Base-by-base conservation (phyloP, 2,888 invertebrate species). In the Liposcelis brunnea region DNA sequence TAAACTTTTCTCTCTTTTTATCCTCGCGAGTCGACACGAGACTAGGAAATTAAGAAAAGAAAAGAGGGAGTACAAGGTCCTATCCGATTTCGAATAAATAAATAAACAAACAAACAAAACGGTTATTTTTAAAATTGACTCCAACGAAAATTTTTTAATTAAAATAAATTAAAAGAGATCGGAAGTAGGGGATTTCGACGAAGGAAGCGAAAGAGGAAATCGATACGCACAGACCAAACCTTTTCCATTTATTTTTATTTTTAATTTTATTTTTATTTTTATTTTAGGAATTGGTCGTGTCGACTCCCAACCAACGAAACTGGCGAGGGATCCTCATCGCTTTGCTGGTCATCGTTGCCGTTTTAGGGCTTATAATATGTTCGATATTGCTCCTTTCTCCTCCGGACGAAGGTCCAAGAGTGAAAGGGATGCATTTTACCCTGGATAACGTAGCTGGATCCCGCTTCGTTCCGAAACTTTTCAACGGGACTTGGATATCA, bases 311-410 rank as follows among this genome's bases (percentile, higher is more conserved):
- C 51, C 79, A 90, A 61, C 72, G 90, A 51, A 93, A 94, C 70
- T 94, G 93, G 91, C 77, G 86, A 37, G 93, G 93, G 14, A 91
- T 94, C 56, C 79, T 84, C 55, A 93, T 91, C 53, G 90, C 91
- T 0, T 68, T 91, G 50, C 71, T 91, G 56, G 93, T 94, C 53
- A 91, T 91, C 54, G 77, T 84, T 16, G 80, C 83, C 26, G 89
- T 91, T 31, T 76, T 87, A 55, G 84, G 86, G 42, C 74, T 90
- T 55, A 90, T 91, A 53, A 80, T 91, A 53, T 81, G 87, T 66
- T 89, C 91, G 55, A 89, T 94, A 58, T 80, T 90, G 35, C 70
- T 93, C 50, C 77, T 93, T 48, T 87, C 89, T 11, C 91, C 91
- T 42, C 69, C 72, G 0, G 74, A 74, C 31, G 80, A 80, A 56